Evolutionary conservation across 2,113 vertebrate species (phyloP).

Genomic region (Clarias macrocephalus): DNA sequence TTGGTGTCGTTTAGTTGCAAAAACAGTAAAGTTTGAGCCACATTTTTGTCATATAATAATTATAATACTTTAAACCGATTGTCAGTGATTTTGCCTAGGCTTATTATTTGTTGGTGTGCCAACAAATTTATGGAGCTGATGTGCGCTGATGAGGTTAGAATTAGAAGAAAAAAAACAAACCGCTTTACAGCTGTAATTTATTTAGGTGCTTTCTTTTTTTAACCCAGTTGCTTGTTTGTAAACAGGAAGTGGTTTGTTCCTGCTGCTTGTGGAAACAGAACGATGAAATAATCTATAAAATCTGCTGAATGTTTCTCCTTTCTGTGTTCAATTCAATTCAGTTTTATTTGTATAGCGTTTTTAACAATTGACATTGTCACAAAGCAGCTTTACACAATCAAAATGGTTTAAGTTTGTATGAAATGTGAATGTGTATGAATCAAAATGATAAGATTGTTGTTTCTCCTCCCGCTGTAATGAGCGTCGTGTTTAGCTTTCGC

Average conservation of each 20-base stretch:
- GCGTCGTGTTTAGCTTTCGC: neutral
- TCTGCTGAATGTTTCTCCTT: neutral
- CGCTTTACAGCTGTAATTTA: neutral
- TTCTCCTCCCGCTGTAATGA: neutral
- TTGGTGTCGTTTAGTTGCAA: neutral
- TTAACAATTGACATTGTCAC: too few species aligned
- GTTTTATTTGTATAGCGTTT: too few species aligned
- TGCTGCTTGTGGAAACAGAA: neutral
- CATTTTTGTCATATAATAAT: too few species aligned
- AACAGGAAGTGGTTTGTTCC: neutral
- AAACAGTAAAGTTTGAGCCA: too few species aligned
- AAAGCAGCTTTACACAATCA: too few species aligned
- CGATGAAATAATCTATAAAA: neutral
- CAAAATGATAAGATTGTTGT: too few species aligned
- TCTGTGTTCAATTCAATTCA: too few species aligned
- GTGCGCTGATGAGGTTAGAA: neutral
- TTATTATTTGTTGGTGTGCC: neutral
- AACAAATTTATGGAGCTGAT: neutral
- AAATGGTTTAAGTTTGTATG: too few species aligned
- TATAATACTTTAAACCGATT: neutral
- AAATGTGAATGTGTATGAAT: too few species aligned
- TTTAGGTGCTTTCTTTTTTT: neutral
- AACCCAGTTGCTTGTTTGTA: neutral
- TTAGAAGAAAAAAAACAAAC: neutral
- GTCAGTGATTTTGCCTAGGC: too few species aligned